Conservation (phyloP, 2,797 vertebrate species). For the Pangasius larnaudii region DNA sequence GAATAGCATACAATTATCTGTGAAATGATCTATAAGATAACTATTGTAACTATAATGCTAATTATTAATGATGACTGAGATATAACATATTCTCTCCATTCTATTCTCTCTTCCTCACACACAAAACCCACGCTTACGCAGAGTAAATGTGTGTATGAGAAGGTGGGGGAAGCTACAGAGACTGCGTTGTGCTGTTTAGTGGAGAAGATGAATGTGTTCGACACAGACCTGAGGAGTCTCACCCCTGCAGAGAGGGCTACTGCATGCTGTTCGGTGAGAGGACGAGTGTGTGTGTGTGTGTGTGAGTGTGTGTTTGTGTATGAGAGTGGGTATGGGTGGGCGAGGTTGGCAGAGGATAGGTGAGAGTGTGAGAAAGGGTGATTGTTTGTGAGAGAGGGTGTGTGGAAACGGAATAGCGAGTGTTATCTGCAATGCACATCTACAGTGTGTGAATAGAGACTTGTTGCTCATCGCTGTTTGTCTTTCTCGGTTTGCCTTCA, state of each 20-base stretch:
- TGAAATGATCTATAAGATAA: not conserved
- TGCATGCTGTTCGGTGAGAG: conserved; percentile 76
- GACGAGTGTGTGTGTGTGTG: not conserved
- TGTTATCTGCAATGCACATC: not conserved
- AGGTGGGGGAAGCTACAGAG: conserved; percentile 82
- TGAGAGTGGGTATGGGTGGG: not conserved
- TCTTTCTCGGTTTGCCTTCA: conserved; percentile 49
- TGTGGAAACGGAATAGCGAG: not conserved
- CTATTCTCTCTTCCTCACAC: not conserved
- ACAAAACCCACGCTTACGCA: conserved; percentile 34
- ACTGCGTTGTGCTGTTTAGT: conserved; percentile 81
- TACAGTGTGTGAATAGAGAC: not conserved
- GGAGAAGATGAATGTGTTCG: conserved; percentile 84
- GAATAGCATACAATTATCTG: too few species aligned
- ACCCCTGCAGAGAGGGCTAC: conserved; percentile 74
- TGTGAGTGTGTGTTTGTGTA: not conserved
- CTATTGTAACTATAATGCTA: not conserved
- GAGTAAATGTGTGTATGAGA: conserved; percentile 78
- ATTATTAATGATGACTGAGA: not conserved
- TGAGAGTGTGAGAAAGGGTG: not conserved
- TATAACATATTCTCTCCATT: not conserved
- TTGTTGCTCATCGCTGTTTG: not conserved
- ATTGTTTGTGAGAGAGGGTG: not conserved
- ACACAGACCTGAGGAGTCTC: conserved; percentile 74
- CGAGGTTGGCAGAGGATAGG: not conserved